phyloP scores from a whole-genome alignment of 2,797 vertebrate genomes.

The Hippopotamyrus pictus region DNA sequence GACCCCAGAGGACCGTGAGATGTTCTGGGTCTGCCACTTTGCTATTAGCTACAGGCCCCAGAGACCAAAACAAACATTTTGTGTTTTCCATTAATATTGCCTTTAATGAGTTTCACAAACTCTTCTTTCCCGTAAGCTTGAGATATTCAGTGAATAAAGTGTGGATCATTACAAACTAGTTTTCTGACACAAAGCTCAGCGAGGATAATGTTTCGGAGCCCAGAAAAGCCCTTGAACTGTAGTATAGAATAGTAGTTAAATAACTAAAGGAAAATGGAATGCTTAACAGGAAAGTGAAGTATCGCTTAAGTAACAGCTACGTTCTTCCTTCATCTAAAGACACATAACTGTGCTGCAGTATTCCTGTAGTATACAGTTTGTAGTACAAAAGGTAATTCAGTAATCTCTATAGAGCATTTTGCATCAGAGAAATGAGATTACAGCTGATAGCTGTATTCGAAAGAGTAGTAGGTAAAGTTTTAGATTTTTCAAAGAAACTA shows the following conservation, averaged over 20 bases:
- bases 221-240: not conserved
- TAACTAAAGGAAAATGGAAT: not conserved
- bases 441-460: not conserved
- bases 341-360: not conserved
- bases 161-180: not conserved
- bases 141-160: not conserved
- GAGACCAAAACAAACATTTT: not conserved
- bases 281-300: not conserved
- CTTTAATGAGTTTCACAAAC: not conserved
- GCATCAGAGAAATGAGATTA: not conserved
- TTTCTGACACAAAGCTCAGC: not conserved
- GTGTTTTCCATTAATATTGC: not conserved
- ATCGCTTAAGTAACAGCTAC: not conserved
- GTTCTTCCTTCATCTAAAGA: not conserved
- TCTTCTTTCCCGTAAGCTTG: not conserved
- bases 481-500: not conserved
- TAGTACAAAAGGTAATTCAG: not conserved
- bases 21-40: not conserved
- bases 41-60: not conserved
- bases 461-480: not conserved
- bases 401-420: not conserved
- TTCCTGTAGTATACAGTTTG: not conserved
- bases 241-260: not conserved
- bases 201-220: not conserved
- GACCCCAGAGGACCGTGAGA: constrained; percentile 21